phyloP scores from a whole-genome alignment of 2,888 invertebrate genomes.

The Alloplasta piceator region DNA sequence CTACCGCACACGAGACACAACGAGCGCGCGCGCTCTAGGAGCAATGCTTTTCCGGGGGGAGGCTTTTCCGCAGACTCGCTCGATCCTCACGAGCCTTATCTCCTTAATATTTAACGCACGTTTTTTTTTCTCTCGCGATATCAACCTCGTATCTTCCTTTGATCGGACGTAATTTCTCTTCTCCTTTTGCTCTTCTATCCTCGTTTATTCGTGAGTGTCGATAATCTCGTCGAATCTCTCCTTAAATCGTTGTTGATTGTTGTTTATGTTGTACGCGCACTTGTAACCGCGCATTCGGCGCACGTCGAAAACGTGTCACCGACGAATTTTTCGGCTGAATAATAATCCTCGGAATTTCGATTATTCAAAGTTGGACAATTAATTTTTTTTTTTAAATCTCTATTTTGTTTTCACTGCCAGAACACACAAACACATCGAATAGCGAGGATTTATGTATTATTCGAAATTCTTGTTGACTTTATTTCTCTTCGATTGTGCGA shows the following conservation, averaged over 20 bases:
- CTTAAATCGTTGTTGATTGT: background rate
- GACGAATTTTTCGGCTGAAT: too few species aligned
- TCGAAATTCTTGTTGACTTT: too few species aligned
- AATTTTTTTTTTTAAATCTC: too few species aligned
- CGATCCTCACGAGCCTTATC: background rate
- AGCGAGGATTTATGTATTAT: too few species aligned
- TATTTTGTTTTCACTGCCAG: too few species aligned
- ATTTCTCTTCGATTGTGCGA: too few species aligned
- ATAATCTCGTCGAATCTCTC: background rate
- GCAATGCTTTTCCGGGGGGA: background rate
- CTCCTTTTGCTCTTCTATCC: background rate
- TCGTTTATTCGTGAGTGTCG: background rate
- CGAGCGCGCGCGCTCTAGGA: constrained; percentile 19
- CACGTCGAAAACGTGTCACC: background rate
- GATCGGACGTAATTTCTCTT: background rate
- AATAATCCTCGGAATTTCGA: too few species aligned
- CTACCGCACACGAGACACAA: constrained; percentile 42
- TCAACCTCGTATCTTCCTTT: too few species aligned
- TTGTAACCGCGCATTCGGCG: background rate
- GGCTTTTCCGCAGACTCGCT: background rate
- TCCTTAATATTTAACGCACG: too few species aligned
- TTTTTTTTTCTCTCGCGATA: too few species aligned
- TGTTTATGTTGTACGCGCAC: constrained; percentile 11
- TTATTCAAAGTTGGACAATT: too few species aligned
- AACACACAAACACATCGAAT: too few species aligned